Evolutionary conservation across 2,888 invertebrate genomes (phyloP), one percentile per base, ranked within the genome.

Genomic region (Tetragonula carbonaria): DNA sequence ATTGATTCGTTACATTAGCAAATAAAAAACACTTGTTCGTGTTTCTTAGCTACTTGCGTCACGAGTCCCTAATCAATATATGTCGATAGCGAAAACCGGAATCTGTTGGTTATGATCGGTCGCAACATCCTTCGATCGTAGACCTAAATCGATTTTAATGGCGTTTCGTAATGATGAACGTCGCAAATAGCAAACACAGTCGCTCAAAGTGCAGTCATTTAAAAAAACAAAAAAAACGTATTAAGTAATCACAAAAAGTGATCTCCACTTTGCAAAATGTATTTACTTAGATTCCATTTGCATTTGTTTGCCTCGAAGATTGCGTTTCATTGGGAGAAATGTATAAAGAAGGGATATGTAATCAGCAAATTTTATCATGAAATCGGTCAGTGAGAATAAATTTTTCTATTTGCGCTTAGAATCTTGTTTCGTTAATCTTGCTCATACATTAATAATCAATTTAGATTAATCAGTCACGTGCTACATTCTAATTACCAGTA

Each of bases 11-110:
- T 45, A 5, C 18, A 6, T 23, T 16, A 5, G 4, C n/a, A 8
- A 16, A 16, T 8, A 23, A 28, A 28, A 62, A 28, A 59, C n/a
- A 5, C n/a, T 5, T 59, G 23, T 14, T 62, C 18, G 59, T 21
- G 33, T 67, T 74, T 13, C 62, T 55, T 21, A n/a, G 78, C 80
- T 83, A 59, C 71, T 77, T 85, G 67, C 84, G 85, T 88, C 63
- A 86, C 80, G 53, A 68, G 75, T 50, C 66, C 74, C 80, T 87
- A 86, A 90, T 86, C 70, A 76, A 78, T 66, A 38, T 68, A 23
- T 50, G 57, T 33, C 65, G 78, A 78, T 83, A 81, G 83, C 45
- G 21, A 55, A 80, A 84, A 86, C 83, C 71, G 55, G 86, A 86
- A 80, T 86, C 63, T 73, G 71, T 80, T 73, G 74, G 79, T 83